Conservation (phyloP, 30 jellyfish, hydroid and myxozoan species). For the Pelagia noctiluca region DNA sequence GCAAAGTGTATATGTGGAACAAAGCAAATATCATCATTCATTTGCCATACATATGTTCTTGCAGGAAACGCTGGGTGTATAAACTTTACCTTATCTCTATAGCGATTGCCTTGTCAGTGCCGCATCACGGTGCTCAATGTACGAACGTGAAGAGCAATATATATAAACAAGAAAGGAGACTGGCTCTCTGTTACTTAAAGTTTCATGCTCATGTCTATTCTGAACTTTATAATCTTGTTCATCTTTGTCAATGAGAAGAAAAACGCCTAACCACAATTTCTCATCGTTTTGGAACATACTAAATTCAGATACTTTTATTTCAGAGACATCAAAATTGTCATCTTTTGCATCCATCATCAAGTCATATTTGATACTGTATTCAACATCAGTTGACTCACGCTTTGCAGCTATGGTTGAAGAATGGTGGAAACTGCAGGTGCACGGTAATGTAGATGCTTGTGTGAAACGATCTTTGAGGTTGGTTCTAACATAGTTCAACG, state of each 20-base stretch:
- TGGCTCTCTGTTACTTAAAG: no score
- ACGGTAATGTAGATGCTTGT: conserved; percentile 9
- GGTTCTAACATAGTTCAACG: neutral
- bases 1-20: conserved; percentile 42
- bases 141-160: no score
- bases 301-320: neutral
- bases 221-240: conserved; percentile 29
- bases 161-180: no score
- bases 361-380: neutral
- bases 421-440: conserved; percentile 36
- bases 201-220: no score
- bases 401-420: neutral
- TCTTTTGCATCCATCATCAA: neutral
- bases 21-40: conserved; percentile 37
- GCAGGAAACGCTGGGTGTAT: conserved; percentile 68
- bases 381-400: conserved; percentile 7
- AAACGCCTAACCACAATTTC: conserved; percentile 42
- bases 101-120: no score
- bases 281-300: conserved; percentile 20
- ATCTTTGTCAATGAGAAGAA: conserved; percentile 25
- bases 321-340: neutral
- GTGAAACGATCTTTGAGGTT: neutral
- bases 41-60: conserved; percentile 56
- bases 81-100: no score
- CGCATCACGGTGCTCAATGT: no score